Evolutionary conservation across 2,797 vertebrate species (phyloP).

Genomic region (Malurus leucopterus): DNA sequence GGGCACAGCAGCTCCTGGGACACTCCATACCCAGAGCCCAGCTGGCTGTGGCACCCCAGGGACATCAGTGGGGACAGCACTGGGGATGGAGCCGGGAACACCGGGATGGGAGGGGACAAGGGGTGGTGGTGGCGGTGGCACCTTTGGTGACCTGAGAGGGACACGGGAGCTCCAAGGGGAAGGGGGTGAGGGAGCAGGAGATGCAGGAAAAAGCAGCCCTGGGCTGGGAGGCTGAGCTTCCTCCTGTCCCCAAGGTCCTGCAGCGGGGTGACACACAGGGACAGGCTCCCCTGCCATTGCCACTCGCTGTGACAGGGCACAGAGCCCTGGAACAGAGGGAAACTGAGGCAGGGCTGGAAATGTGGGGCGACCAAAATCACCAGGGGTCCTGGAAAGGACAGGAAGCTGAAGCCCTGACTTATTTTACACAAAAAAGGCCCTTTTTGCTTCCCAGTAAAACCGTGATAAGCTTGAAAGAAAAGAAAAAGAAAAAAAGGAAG

Average conservation of each 20-base stretch:
- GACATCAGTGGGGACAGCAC: background rate
- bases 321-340: background rate
- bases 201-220: background rate
- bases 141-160: background rate
- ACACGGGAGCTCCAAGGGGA: rapidly evolving
- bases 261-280: background rate
- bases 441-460: background rate
- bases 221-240: background rate
- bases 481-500: background rate
- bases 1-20: background rate
- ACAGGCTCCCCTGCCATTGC: rapidly evolving
- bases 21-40: background rate
- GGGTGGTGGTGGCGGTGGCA: background rate
- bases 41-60: background rate
- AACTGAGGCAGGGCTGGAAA: background rate
- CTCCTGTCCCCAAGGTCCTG: background rate
- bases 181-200: background rate
- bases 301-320: rapidly evolving
- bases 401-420: background rate
- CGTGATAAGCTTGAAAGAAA: background rate
- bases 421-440: background rate
- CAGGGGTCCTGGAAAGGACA: background rate
- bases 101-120: rapidly evolving
- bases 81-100: rapidly evolving
- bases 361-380: background rate